phyloP scores from a whole-genome alignment of 2,888 invertebrate species.

The Autographa gamma region DNA sequence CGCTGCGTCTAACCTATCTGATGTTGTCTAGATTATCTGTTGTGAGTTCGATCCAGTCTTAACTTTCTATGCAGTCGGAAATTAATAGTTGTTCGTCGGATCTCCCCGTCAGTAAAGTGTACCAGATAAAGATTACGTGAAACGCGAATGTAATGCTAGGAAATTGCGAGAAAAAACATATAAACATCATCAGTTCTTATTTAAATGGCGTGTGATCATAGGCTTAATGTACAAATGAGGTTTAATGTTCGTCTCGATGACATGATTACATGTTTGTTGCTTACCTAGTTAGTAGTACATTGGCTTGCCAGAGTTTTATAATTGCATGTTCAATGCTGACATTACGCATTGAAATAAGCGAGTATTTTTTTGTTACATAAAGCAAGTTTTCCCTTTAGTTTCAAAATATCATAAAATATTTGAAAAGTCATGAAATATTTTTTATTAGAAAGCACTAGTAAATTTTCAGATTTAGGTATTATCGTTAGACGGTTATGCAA shows the following conservation, averaged over 20 bases:
- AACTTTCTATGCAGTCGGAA: constrained; percentile 79
- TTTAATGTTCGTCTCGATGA: constrained; percentile 21
- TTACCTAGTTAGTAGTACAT: not conserved
- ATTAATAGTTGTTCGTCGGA: constrained; percentile 78
- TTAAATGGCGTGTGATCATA: constrained; percentile 28
- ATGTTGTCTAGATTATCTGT: constrained; percentile 47
- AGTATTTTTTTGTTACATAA: too few species aligned
- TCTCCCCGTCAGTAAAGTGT: constrained; percentile 58
- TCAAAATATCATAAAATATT: too few species aligned
- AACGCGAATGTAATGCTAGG: constrained; percentile 63
- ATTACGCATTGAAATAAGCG: too few species aligned
- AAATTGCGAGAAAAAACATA: constrained; percentile 54
- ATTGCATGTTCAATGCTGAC: not conserved
- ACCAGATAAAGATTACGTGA: constrained; percentile 54
- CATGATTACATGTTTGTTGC: constrained; percentile 17
- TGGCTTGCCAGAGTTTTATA: not conserved
- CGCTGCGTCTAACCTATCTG: constrained; percentile 12
- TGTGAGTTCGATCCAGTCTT: constrained; percentile 32
- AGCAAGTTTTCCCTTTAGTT: too few species aligned
- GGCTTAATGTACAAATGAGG: constrained; percentile 21
- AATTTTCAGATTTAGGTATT: not conserved
- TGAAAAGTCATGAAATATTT: too few species aligned
- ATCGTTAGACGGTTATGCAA: not conserved
- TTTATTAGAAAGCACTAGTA: not conserved
- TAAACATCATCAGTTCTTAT: constrained; percentile 17